Conservation (phyloP, 1,140 invertebrate species). For the Carposina sasakii region DNA sequence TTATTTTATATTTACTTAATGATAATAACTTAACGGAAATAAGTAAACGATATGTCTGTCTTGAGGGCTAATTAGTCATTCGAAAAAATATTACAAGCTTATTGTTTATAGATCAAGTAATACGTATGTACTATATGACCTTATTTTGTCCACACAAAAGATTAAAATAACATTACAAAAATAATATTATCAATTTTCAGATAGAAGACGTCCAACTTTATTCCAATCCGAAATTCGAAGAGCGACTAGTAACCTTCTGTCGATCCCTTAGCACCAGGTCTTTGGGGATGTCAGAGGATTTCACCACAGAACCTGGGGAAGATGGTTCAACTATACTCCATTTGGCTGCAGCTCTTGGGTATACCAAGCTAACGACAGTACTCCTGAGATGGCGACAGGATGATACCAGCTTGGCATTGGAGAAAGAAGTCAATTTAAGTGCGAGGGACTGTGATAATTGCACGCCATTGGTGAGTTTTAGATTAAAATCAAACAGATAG, state of each 20-base stretch:
- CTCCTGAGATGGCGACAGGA: slow-evolving; percentile 91
- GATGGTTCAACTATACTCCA: slow-evolving; percentile 91
- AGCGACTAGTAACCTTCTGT: slow-evolving; percentile 86
- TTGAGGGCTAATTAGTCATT: no score
- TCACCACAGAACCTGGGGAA: slow-evolving; percentile 61
- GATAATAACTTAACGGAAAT: no score
- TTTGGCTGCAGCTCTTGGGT: slow-evolving; percentile 90
- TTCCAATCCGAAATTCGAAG: slow-evolving; percentile 83
- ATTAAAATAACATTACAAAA: no score
- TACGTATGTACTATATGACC: no score
- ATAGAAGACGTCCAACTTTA: slow-evolving; percentile 77
- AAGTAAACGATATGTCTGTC: no score
- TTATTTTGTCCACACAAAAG: no score
- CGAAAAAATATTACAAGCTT: no score
- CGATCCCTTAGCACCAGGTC: slow-evolving; percentile 77
- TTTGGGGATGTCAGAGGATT: slow-evolving; percentile 51
- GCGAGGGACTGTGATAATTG: slow-evolving; percentile 90
- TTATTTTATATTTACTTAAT: slow-evolving; percentile 5
- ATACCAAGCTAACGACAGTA: slow-evolving; percentile 85
- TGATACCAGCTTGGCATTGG: slow-evolving; percentile 88
- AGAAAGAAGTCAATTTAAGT: slow-evolving; percentile 93
- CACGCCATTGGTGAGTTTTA: slow-evolving; percentile 83
- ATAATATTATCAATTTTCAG: slow-evolving; percentile 53
- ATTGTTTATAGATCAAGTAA: no score
- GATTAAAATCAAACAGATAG: not conserved